Evolutionary conservation across 2,113 vertebrate species (phyloP), one percentile per base, ranked within the genome.

Genomic region (Cynocephalus volans): DNA sequence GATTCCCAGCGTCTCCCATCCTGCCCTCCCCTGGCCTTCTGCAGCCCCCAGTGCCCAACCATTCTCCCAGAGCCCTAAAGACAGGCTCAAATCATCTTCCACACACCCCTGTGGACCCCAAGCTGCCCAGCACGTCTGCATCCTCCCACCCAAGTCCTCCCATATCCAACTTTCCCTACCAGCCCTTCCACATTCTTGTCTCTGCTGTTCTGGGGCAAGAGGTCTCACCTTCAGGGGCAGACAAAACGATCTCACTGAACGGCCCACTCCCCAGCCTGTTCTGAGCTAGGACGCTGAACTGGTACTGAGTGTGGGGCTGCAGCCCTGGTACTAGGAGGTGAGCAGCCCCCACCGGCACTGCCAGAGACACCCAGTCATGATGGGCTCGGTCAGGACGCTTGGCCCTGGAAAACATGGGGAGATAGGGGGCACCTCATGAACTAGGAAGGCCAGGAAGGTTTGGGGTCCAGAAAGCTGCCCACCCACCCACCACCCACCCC

Each of bases 201-300:
- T 75, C 28, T 24, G 45, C 23, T 12, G 33, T n/a, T 21, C 17
- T 76, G 36, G 21, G 26, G 31, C 1, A 3, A 31, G n/a, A 45
- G 70, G 6, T 21, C n/a, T 96, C 90, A 99, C 99, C 99, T 98
- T 99, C 98, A 14, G 99, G 99, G 89, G 98, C 97, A 10, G 99
- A 99, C 84, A 99, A 98, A 96, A 99, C 94, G 0, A 99, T 99
- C 98, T 99, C 99, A 70, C 99, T 99, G 98, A 99, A 99, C 54
- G 99, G 99, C n/a, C 99, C 99, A 0, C 99, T 99, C 62, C 99
- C 99, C 79, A 99, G 98, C 97, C 99, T 99, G 98, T 99, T 99
- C 98, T 99, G 99, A 80, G 99, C 99, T 50, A 99, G 98, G 94
- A 99, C 98, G 0, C 99, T 99, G 98, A 99, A 99, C 99, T 99